These are phyloP conservation scores for Gymnosoma rotundatum DNA, from an alignment of 2,888 invertebrate species.

Conservation along the genomic window DNA sequence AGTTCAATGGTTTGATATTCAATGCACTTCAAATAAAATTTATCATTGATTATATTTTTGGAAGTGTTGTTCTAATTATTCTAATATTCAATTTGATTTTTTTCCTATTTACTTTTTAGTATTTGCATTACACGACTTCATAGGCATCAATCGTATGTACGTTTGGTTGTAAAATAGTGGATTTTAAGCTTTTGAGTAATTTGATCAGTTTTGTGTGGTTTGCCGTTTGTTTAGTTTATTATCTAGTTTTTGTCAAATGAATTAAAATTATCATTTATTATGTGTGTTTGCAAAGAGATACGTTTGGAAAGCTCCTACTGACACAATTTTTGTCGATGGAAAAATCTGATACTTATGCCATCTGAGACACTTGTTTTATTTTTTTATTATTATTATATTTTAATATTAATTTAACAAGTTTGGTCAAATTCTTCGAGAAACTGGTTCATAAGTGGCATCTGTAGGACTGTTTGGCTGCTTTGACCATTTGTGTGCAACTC, in stretches of 20 bases:
- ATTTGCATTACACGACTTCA: slow-evolving; percentile 3
- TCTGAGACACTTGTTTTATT: too few relatives aligned
- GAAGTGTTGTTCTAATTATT: neutral
- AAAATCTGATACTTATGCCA: too few relatives aligned
- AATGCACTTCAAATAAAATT: slow-evolving; percentile 32
- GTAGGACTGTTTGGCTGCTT: too few relatives aligned
- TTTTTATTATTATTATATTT: too few relatives aligned
- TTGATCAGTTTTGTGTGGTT: slow-evolving; percentile 46
- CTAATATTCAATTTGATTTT: neutral
- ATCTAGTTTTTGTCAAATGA: neutral
- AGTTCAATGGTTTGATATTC: slow-evolving; percentile 22
- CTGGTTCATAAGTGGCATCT: too few relatives aligned
- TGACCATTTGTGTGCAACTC: too few relatives aligned
- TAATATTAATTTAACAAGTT: too few relatives aligned
- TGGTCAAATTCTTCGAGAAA: too few relatives aligned
- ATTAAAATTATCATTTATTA: too few relatives aligned
- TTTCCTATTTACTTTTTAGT: neutral
- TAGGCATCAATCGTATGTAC: neutral
- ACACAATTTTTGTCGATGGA: too few relatives aligned
- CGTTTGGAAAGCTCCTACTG: too few relatives aligned
- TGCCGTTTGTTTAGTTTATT: slow-evolving; percentile 14
- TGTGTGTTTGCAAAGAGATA: too few relatives aligned
- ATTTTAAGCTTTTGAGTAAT: slow-evolving; percentile 51
- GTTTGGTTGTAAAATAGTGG: slow-evolving; percentile 21
- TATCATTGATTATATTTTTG: slow-evolving; percentile 11